Evolutionary conservation across 2,797 vertebrate genomes (phyloP).

Genomic region (Picus viridis): DNA sequence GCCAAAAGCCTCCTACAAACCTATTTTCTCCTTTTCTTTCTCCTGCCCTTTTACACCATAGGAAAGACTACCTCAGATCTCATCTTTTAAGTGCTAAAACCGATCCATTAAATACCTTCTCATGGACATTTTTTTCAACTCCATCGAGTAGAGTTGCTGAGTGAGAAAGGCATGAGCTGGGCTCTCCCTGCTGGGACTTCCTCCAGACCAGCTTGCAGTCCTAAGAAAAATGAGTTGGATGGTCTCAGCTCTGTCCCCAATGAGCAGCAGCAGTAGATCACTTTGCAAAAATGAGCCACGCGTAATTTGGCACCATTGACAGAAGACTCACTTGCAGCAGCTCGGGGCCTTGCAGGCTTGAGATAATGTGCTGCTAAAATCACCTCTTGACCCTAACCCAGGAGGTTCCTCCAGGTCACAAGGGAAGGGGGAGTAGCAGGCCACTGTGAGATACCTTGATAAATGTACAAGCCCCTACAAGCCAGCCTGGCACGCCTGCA

Average conservation of each 20-base stretch:
- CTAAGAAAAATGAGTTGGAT: slow-evolving; percentile 73
- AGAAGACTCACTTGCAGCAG: slow-evolving; percentile 59
- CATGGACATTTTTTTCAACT: slow-evolving; percentile 47
- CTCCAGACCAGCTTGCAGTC: slow-evolving; percentile 47
- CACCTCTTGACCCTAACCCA: slow-evolving; percentile 70
- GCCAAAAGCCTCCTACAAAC: neutral
- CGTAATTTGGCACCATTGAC: slow-evolving; percentile 75
- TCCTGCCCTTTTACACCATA: neutral
- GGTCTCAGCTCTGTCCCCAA: slow-evolving; percentile 62
- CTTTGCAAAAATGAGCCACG: slow-evolving; percentile 69
- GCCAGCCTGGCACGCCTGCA: neutral
- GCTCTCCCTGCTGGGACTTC: slow-evolving; percentile 62
- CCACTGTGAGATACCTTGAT: slow-evolving; percentile 46
- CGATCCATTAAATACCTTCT: slow-evolving; percentile 24
- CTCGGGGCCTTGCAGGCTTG: slow-evolving; percentile 48
- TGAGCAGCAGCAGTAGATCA: slow-evolving; percentile 73
- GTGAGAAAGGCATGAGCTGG: slow-evolving; percentile 53
- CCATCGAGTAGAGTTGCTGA: slow-evolving; percentile 71
- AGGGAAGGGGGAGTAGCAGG: slow-evolving; percentile 20
- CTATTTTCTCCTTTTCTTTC: neutral
- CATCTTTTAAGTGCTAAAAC: slow-evolving; percentile 24
- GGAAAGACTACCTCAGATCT: neutral
- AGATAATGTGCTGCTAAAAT: slow-evolving; percentile 61
- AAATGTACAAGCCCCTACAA: neutral
- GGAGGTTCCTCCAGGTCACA: slow-evolving; percentile 48